A percentile compares a stretch with the other conserved stretches of the same genome.
Evolutionary conservation across 2,888 invertebrate genomes (phyloP).

Genomic region (Litoditis marina): DNA sequence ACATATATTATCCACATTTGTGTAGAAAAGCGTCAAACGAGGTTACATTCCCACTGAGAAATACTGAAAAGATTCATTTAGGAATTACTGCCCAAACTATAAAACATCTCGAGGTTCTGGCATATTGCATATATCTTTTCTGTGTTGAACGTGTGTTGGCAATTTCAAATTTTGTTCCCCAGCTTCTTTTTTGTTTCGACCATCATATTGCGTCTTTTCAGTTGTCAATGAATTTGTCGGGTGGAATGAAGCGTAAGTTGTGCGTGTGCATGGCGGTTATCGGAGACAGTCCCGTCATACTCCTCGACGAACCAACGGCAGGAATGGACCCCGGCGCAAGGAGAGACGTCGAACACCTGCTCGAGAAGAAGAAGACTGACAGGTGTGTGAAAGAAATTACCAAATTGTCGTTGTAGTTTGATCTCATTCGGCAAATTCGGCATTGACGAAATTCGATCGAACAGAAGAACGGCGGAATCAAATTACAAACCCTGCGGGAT

Average conservation of each 20-base stretch:
- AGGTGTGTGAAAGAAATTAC: slow-evolving; percentile 1
- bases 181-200: too few relatives aligned
- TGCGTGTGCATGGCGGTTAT: slow-evolving; percentile 57
- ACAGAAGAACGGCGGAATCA: too few relatives aligned
- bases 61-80: background rate
- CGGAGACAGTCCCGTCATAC: slow-evolving; percentile 41
- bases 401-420: too few relatives aligned
- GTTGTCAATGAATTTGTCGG: slow-evolving; percentile 42
- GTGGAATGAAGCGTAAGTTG: slow-evolving; percentile 58
- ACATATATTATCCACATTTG: too few relatives aligned
- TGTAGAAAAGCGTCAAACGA: too few relatives aligned
- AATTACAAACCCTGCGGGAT: background rate
- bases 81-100: too few relatives aligned
- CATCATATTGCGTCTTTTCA: slow-evolving; percentile 29
- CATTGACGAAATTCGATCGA: too few relatives aligned
- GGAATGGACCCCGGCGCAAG: slow-evolving; percentile 44
- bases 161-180: too few relatives aligned
- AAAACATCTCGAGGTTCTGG: too few relatives aligned
- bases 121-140: too few relatives aligned
- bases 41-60: background rate
- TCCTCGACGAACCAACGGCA: slow-evolving; percentile 58
- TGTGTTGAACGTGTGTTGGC: too few relatives aligned
- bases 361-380: slow-evolving; percentile 16
- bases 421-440: too few relatives aligned
- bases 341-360: slow-evolving; percentile 21